Conservation (phyloP, 2,113 vertebrate genomes). For the Alaudala cheleensis region DNA sequence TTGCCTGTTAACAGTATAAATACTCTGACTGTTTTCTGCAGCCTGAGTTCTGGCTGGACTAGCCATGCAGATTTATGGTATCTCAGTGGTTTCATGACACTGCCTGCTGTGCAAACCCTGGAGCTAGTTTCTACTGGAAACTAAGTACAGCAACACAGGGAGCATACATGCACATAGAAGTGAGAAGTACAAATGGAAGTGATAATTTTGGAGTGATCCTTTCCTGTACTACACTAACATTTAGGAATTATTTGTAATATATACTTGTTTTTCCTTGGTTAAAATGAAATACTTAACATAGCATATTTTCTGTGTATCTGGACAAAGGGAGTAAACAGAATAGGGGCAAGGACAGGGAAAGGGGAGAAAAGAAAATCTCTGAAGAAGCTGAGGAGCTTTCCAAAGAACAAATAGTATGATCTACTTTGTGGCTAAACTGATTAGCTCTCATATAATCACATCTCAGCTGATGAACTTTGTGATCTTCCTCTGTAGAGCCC, state of each 20-base stretch:
- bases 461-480: constrained; percentile 54
- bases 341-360: background rate
- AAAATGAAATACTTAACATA: background rate
- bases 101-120: background rate
- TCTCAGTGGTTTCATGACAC: background rate
- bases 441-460: constrained; percentile 54
- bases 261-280: background rate
- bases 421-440: constrained; percentile 59
- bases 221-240: background rate
- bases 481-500: constrained; percentile 7
- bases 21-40: background rate
- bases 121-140: background rate
- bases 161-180: background rate
- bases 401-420: constrained; percentile 26
- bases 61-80: background rate
- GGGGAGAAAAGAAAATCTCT: background rate
- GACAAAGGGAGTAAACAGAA: background rate
- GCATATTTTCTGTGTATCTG: background rate
- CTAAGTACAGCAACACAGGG: too few species aligned
- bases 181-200: background rate
- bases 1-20: background rate
- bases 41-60: background rate
- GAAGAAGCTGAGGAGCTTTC: constrained; percentile 18
- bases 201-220: background rate
- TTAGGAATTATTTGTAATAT: background rate